phyloP scores from a whole-genome alignment of 2,888 invertebrate genomes.

The Campaea margaritaria region DNA sequence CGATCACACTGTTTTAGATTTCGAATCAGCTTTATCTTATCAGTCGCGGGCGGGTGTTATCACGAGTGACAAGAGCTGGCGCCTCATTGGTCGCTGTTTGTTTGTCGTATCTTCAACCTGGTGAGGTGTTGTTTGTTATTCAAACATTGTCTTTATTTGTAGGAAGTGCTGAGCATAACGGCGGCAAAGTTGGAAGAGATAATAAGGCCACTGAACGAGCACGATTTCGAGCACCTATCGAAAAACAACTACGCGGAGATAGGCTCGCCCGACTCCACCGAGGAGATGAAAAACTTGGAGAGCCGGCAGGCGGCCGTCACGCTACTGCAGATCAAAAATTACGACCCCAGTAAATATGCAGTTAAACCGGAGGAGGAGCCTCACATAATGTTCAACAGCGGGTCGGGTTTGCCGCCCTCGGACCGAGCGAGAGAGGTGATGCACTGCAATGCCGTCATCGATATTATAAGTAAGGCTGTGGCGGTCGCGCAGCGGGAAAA shows the following conservation, averaged over 20 bases:
- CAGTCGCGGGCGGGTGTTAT: constrained; percentile 69
- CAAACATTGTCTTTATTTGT: constrained; percentile 70
- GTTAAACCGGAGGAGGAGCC: constrained; percentile 78
- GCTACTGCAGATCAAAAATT: constrained; percentile 81
- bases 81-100: constrained; percentile 73
- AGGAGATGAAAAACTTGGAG: constrained; percentile 83
- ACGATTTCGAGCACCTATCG: constrained; percentile 63
- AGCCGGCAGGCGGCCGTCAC: constrained; percentile 83
- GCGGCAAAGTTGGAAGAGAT: constrained; percentile 85
- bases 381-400: constrained; percentile 86
- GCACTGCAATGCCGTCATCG: constrained; percentile 83
- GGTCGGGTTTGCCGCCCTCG: constrained; percentile 83
- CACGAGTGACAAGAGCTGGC: constrained; percentile 69
- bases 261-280: constrained; percentile 81
- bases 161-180: constrained; percentile 86
- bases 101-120: constrained; percentile 70
- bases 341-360: constrained; percentile 79
- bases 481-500: constrained; percentile 81
- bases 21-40: constrained; percentile 75
- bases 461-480: constrained; percentile 82
- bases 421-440: constrained; percentile 83
- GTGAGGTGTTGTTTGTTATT: constrained; percentile 58
- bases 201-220: constrained; percentile 77
- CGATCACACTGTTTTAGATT: constrained; percentile 64
- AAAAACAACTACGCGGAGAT: constrained; percentile 76